phyloP scores from a whole-genome alignment of 2,888 invertebrate species.

The Sthenelais limicola region DNA sequence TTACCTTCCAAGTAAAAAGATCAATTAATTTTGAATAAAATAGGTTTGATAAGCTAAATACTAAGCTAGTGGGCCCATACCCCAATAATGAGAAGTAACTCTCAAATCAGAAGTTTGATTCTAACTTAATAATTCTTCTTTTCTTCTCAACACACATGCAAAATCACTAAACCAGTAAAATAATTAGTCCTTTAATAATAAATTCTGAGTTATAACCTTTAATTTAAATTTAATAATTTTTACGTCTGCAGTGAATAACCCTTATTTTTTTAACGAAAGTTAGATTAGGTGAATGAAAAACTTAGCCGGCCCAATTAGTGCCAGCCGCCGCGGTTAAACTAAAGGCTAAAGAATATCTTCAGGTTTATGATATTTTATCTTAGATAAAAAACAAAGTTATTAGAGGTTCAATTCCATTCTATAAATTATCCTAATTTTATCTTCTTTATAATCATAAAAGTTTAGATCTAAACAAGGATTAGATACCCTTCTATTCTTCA shows the following conservation, averaged over 20 bases:
- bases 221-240: constrained; percentile 22
- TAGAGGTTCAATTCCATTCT: constrained; percentile 6
- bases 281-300: constrained; percentile 31
- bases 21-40: constrained; percentile 11
- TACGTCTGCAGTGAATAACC: constrained; percentile 45
- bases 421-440: constrained; percentile 8
- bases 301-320: constrained; percentile 53
- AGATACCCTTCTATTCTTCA: constrained; percentile 59
- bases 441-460: constrained; percentile 43
- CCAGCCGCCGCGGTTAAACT: constrained; percentile 63
- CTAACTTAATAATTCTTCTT: constrained; percentile 37
- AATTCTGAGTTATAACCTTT: constrained; percentile 3
- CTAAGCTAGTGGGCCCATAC: constrained; percentile 54
- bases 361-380: constrained; percentile 1
- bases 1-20: constrained; percentile 10
- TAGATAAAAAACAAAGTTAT: constrained; percentile 5
- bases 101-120: constrained; percentile 49
- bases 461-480: constrained; percentile 55
- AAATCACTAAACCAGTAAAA: background rate
- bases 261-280: constrained; percentile 33
- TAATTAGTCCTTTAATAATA: background rate
- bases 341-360: constrained; percentile 28
- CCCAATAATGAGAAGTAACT: constrained; percentile 49
- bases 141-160: constrained; percentile 36
- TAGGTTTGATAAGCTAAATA: constrained; percentile 49